phyloP scores from a whole-genome alignment of 2,797 vertebrate species.

The Pristis pectinata region DNA sequence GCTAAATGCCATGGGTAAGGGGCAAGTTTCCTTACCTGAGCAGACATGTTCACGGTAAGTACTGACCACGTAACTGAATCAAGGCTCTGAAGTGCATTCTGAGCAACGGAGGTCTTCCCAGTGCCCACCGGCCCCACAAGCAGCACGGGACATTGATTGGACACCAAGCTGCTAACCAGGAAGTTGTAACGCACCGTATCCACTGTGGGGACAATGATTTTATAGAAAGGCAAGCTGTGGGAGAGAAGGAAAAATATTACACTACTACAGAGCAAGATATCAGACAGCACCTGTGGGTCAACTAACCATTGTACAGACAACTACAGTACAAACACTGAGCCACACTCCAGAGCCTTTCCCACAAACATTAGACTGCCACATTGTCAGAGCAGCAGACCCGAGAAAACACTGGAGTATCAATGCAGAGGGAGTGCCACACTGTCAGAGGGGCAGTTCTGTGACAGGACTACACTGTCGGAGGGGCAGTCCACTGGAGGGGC shows the following conservation, averaged over 20 bases:
- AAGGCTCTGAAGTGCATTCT: slow-evolving; percentile 67
- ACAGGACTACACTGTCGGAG: too few species aligned
- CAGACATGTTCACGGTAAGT: slow-evolving; percentile 80
- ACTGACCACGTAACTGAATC: slow-evolving; percentile 64
- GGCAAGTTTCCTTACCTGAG: slow-evolving; percentile 60
- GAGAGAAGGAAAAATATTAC: not conserved
- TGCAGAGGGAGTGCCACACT: too few species aligned
- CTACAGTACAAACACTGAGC: too few species aligned
- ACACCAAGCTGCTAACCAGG: slow-evolving; percentile 66
- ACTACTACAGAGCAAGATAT: not conserved
- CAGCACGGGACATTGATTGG: slow-evolving; percentile 65
- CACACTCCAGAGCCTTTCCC: too few species aligned
- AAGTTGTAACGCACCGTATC: slow-evolving; percentile 79
- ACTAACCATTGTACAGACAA: not conserved
- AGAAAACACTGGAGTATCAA: not conserved
- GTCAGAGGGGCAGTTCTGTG: too few species aligned
- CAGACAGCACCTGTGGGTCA: not conserved
- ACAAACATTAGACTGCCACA: too few species aligned
- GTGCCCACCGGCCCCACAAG: slow-evolving; percentile 77
- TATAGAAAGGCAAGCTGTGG: slow-evolving; percentile 58
- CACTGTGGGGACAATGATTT: slow-evolving; percentile 80
- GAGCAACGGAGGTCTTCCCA: slow-evolving; percentile 79
- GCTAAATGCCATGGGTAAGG: too few species aligned
- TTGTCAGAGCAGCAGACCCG: not conserved
- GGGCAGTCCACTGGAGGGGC: too few species aligned